Base-by-base conservation (phyloP, 30 jellyfish, hydroid and myxozoan genomes). In the Mastigias papua region DNA sequence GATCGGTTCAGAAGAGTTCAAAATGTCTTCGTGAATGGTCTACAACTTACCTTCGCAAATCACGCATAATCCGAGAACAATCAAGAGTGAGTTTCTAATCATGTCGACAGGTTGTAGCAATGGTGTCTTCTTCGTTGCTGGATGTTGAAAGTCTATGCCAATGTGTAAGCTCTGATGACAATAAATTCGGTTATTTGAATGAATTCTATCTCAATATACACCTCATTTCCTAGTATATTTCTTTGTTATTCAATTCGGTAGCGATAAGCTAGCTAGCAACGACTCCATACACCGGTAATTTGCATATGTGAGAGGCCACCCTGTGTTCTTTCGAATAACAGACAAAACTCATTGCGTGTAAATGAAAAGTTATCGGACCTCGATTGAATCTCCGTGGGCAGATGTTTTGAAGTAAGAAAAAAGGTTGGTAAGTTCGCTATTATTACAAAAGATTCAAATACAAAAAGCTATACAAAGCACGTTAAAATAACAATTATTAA, bases 301-400 rank as follows among this genome's bases (percentile, higher is more conserved):
- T 63, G 74, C 74, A 63, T 63, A 1, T 63, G 74, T 63, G 13
- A 63, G 19, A 6, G 46, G 46, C 74, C 74, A 63, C 74, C 74
- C 74, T 63, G 37, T 17, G 67, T 51, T n/a, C 27, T 5, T 51
- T 8, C 67, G 23, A 16, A 5, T 51, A 23, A 51, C 7, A 16
- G 23, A 21, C 16, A 21, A 37, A 51, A 23, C 67, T 51, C 17
- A 2, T 51, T 1, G 27, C 25, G 25, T 10, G 67, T 51, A 51
- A 51, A 51, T 51, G 17, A 51, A 51, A 17, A 17, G 7, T 10
- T 51, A 13, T 51, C 16, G 23, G 54, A 37, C 25, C 27, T 51
- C 27, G 5, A 10, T 4, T 21, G 5, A 21, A 51, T 2, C 17
- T 23, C 17, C 25, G 67, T 51, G 16, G 16, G 16, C 67, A 51